A percentile compares a stretch with the other conserved stretches of the same genome.
phyloP scores from a whole-genome alignment of 2,797 vertebrate species.

The Menidia menidia region DNA sequence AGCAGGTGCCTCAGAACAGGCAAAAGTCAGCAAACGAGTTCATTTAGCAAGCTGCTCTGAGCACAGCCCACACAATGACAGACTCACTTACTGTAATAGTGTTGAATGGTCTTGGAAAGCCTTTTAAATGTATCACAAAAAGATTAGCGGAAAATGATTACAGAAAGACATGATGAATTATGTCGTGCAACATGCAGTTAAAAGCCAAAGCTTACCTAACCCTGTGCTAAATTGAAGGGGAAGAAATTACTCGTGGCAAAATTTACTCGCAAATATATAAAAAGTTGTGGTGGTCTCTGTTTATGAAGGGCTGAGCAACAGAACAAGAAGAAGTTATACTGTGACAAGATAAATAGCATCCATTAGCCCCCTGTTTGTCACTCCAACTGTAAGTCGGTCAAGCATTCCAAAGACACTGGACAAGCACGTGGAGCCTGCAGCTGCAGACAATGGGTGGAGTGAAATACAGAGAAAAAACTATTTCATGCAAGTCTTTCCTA shows the following conservation, averaged over 20 bases:
- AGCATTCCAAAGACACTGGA: constrained; percentile 32
- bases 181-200: background rate
- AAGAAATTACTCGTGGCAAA: background rate
- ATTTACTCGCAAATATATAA: constrained; percentile 1
- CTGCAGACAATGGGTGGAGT: constrained; percentile 17
- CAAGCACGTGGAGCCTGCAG: constrained; percentile 37
- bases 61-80: constrained; percentile 19
- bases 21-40: constrained; percentile 15
- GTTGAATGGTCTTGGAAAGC: constrained; percentile 4
- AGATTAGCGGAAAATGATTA: background rate
- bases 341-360: constrained; percentile 49
- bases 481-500: background rate
- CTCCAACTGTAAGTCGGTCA: constrained; percentile 32
- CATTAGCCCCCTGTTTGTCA: constrained; percentile 58
- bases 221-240: background rate
- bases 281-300: constrained; percentile 32
- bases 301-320: constrained; percentile 37
- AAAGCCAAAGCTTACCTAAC: background rate
- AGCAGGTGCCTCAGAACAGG: constrained; percentile 29
- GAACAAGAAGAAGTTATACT: constrained; percentile 30
- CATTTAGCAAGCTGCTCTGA: constrained; percentile 5
- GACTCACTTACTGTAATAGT: constrained; percentile 10
- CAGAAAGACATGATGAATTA: background rate
- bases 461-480: background rate
- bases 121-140: constrained; percentile 3